phyloP scores from a whole-genome alignment of 2,797 vertebrate genomes.

The Molossus alvarezi region DNA sequence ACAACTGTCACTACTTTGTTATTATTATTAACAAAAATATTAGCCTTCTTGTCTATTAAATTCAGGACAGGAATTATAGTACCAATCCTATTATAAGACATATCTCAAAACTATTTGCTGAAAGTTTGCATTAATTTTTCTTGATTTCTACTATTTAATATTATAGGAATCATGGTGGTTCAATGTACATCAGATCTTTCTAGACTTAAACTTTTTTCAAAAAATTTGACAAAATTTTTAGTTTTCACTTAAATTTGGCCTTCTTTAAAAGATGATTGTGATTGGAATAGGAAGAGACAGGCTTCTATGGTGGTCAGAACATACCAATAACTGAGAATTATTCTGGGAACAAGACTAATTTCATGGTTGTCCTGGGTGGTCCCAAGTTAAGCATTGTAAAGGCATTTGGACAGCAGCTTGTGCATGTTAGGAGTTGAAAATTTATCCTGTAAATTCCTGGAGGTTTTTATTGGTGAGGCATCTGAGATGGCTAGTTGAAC shows the following conservation, averaged over 20 bases:
- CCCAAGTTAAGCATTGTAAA: neutral
- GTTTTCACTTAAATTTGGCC: constrained; percentile 31
- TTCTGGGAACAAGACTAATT: constrained; percentile 47
- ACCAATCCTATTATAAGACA: constrained; percentile 33
- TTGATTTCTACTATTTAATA: neutral
- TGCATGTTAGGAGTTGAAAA: neutral
- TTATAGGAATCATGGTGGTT: neutral
- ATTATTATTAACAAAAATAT: constrained; percentile 27
- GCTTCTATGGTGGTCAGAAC: neutral
- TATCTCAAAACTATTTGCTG: constrained; percentile 39
- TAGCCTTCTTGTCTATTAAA: constrained; percentile 1
- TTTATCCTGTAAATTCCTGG: neutral
- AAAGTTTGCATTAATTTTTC: neutral
- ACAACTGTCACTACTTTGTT: neutral
- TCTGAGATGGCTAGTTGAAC: constrained; percentile 46
- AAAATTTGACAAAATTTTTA: neutral
- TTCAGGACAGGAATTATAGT: neutral
- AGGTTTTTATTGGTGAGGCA: constrained; percentile 44
- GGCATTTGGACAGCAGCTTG: constrained; percentile 52
- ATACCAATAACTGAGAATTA: neutral
- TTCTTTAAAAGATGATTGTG: neutral
- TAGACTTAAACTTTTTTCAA: constrained; percentile 54
- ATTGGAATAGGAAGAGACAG: neutral
- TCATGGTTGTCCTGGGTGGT: neutral
- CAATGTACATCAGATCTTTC: neutral